Evolutionary conservation across 2,888 invertebrate genomes (phyloP).

Genomic region (Apamea monoglypha): DNA sequence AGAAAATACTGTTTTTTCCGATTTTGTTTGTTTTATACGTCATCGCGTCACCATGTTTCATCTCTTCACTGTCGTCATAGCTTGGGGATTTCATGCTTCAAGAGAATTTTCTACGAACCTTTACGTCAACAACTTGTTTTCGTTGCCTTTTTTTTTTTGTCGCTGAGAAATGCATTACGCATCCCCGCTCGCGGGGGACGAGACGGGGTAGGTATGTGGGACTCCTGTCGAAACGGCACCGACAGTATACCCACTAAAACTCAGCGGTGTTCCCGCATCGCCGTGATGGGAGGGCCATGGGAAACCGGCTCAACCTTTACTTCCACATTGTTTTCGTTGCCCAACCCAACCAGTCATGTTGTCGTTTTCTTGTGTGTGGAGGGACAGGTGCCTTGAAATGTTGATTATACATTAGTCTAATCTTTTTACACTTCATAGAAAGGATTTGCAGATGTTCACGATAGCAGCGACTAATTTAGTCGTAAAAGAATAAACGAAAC

Average conservation of each 20-base stretch:
- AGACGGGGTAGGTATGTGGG: too few relatives aligned
- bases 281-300: too few relatives aligned
- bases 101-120: background rate
- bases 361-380: background rate
- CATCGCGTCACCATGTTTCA: background rate
- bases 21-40: slow-evolving; percentile 2
- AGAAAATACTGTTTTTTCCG: background rate
- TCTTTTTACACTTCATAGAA: slow-evolving; percentile 13
- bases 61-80: background rate
- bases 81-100: background rate
- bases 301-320: too few relatives aligned
- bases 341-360: too few relatives aligned
- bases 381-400: too few relatives aligned
- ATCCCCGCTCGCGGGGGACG: too few relatives aligned
- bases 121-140: background rate
- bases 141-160: too few relatives aligned
- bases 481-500: slow-evolving; percentile 46
- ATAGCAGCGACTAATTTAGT: slow-evolving; percentile 28
- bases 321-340: too few relatives aligned
- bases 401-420: background rate
- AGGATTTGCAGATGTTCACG: slow-evolving; percentile 31
- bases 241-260: too few relatives aligned
- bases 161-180: too few relatives aligned
- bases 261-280: too few relatives aligned
- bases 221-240: too few relatives aligned